phyloP scores from a whole-genome alignment of 2,797 vertebrate genomes.

The Taeniopygia guttata region DNA sequence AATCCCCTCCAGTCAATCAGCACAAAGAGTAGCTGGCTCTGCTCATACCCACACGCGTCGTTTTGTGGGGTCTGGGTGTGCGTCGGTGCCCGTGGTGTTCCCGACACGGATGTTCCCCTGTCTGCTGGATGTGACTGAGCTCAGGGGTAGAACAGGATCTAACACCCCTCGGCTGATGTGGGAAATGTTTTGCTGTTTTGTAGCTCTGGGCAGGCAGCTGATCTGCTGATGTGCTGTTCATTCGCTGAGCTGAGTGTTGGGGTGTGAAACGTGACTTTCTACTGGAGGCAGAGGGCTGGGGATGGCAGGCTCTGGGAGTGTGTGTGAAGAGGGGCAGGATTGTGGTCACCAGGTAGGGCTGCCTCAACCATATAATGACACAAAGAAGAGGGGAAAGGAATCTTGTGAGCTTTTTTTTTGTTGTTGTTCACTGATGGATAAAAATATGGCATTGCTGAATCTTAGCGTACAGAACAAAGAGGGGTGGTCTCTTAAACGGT shows the following conservation, averaged over 20 bases:
- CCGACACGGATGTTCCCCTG: not conserved
- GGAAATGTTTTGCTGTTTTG: slow-evolving; percentile 1
- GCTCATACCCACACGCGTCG: not conserved
- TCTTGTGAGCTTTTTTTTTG: not conserved
- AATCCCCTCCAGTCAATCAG: slow-evolving; percentile 40
- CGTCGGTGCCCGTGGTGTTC: not conserved
- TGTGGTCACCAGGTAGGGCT: not conserved
- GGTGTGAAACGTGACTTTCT: slow-evolving; percentile 35
- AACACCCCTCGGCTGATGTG: not conserved
- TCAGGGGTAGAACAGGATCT: not conserved
- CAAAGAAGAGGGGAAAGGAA: not conserved
- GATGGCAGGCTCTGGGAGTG: not conserved
- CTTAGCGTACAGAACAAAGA: slow-evolving; percentile 18
- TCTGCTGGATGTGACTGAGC: not conserved
- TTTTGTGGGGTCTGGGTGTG: not conserved
- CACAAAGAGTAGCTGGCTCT: not conserved
- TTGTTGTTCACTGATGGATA: not conserved
- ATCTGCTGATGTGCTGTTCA: slow-evolving; percentile 29
- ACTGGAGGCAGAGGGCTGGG: not conserved
- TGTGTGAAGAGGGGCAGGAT: not conserved
- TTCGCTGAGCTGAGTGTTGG: not conserved
- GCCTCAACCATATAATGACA: not conserved
- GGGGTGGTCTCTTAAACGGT: slow-evolving; percentile 15
- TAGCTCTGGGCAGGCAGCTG: slow-evolving; percentile 21
- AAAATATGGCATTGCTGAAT: slow-evolving; percentile 31